Percentiles rank a stretch among this genome's conserved stretches.
Evolutionary conservation across 2,888 invertebrate species (phyloP).

Genomic region (Caradrina clavipalpis): DNA sequence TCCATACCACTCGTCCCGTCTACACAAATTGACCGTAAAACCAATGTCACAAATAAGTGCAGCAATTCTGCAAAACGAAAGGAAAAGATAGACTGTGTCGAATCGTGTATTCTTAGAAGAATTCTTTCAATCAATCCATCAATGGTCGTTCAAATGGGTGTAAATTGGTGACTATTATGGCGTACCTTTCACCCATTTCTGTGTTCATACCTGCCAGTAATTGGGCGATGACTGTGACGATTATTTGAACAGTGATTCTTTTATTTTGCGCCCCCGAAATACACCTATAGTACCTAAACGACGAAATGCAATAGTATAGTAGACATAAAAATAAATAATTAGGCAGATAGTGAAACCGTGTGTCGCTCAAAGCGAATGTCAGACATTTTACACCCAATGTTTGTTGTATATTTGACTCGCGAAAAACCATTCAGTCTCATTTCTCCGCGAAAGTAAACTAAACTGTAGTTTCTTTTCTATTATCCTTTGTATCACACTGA

Average conservation of each 20-base stretch:
- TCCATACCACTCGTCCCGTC: constrained; percentile 51
- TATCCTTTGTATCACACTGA: constrained; percentile 2
- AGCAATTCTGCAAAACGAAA: constrained; percentile 68
- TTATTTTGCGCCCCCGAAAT: constrained; percentile 48
- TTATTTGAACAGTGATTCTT: constrained; percentile 65
- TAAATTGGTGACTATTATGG: constrained; percentile 79
- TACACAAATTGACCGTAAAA: constrained; percentile 68
- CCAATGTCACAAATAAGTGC: constrained; percentile 66
- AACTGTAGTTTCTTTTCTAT: constrained; percentile 18
- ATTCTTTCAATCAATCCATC: constrained; percentile 75
- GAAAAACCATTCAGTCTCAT: constrained; percentile 16
- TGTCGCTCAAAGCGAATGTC: constrained; percentile 17
- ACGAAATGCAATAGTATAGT: constrained; percentile 24
- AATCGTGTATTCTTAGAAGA: constrained; percentile 73
- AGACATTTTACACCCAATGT: constrained; percentile 1
- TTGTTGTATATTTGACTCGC: neutral
- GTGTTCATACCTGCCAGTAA: constrained; percentile 66
- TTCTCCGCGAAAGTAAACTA: constrained; percentile 30
- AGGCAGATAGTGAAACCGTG: constrained; percentile 17
- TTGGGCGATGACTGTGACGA: constrained; percentile 63
- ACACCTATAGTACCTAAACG: constrained; percentile 41
- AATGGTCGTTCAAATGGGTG: constrained; percentile 76
- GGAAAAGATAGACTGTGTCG: constrained; percentile 71
- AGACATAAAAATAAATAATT: constrained; percentile 58
- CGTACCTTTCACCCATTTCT: constrained; percentile 82